Evolutionary conservation across 2,888 invertebrate species (phyloP), one percentile per base, ranked within the genome.

Genomic region (Nymphalis polychloros): DNA sequence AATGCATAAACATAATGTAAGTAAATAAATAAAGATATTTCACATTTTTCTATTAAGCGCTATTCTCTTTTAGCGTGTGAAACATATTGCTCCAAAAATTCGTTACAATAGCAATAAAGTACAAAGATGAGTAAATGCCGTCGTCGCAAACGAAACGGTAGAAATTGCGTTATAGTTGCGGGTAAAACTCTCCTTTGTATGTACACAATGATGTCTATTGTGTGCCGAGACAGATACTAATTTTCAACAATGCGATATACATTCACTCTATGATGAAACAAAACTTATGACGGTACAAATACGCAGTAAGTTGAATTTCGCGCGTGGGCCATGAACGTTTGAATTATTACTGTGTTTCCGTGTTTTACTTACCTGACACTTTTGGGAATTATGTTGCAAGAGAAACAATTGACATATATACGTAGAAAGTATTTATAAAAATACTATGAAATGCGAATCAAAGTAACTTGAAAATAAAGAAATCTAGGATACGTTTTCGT

Each of bases 201-300:
- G 72, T 71, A 74, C 78, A 87, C 86, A 88, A 87, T 83, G 79
- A 77, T 70, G 53, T 72, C 78, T 73, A 82, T 87, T 88, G 86
- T 88, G 82, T 79, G 74, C 77, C 72, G 67, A 77, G 87, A 88
- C 87, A 85, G 87, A 81, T 86, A 87, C 86, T 87, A 87, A 87
- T 88, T 86, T 81, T 83, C 78, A 83, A 84, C 81, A 82, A 77
- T 79, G 77, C 78, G 81, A 81, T 79, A 80, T 64, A 72, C 63
- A 52, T 69, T 69, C 79, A 76, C 75, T 52, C 60, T 60, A 76
- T 78, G 73, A 77, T 78, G 78, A 79, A 53, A 53, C 53, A 16
- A 53, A 81, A 81, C 80, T 79, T 78, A 80, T 79, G 78, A 79
- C 76, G 76, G 73, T 71, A 63, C 66, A 76, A 71, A 77, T 69